Evolutionary conservation across 2,113 vertebrate species (phyloP), one percentile per base, ranked within the genome.

Genomic region (Carollia perspicillata): DNA sequence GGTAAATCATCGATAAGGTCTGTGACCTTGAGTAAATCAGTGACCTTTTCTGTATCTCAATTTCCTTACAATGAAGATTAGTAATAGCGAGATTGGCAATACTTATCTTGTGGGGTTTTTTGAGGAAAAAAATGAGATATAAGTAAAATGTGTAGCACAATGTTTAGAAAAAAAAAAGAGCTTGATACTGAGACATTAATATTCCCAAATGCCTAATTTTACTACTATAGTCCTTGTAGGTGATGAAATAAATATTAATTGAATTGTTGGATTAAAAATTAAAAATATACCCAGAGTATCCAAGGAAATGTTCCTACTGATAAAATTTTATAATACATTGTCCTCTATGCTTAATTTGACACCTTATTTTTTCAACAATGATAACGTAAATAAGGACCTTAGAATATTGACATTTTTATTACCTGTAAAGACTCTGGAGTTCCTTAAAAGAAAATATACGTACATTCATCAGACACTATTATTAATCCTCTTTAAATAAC

Each of bases 161-260:
- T 86, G 3, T 58, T 51, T 81, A 12, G 3, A 37, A 68, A 89
- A 79, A 9, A 68, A 30, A 18, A 81, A 69, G 11, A 4, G 33
- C 74, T 84, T 71, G 55, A 22, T 69, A 81, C 6, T 66, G 68
- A 84, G 17, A 49, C 85, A n/a, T 16, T 89, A 51, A 17, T 75
- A 84, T 69, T 68, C 4, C 7, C 16, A 8, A 69, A 33, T 75
- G 51, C 12, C 47, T 81, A 80, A 81, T 51, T 72, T 80, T 51
- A 63, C 26, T 63, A 28, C 4, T n/a, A n/a, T 2, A 90, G 28
- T 66, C 30, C 11, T 75, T 87, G 5, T 47, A 84, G 33, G 30
- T 37, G 14, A 3, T 79, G 42, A 84, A 90, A 95, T 72, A 84
- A 84, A 93, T 93, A 88, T 71, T 63, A 81, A 51, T 51, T 83